Conservation (phyloP, 1,140 invertebrate species). For the Drosophila ogumai region DNA sequence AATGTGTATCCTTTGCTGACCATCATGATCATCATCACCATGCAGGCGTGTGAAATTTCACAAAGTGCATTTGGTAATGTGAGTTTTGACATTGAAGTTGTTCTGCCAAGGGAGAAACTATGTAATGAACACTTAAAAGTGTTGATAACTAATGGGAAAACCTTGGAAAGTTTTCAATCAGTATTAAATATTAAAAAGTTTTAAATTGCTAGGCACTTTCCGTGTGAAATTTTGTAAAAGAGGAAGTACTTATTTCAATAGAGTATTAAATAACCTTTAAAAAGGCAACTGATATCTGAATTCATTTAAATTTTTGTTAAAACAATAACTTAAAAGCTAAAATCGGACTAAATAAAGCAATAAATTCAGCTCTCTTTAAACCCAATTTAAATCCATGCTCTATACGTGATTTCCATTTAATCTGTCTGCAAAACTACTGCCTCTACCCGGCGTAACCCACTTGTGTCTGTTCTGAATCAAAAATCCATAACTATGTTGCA, state of each 20-base stretch:
- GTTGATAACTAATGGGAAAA: constrained; percentile 12
- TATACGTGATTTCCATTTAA: constrained; percentile 20
- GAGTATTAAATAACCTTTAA: too few species aligned
- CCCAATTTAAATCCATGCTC: neutral
- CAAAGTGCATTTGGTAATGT: constrained; percentile 41
- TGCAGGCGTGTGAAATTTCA: constrained; percentile 59
- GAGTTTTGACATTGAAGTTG: constrained; percentile 22
- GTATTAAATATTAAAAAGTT: neutral
- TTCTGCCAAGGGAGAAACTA: neutral
- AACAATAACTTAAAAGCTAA: neutral
- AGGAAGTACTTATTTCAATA: neutral
- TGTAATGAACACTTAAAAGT: constrained; percentile 14
- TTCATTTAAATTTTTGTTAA: neutral
- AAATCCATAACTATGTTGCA: constrained; percentile 14
- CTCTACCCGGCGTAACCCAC: neutral
- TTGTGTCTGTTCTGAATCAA: constrained; percentile 8
- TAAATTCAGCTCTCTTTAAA: neutral
- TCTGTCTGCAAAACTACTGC: constrained; percentile 4
- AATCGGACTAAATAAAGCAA: neutral
- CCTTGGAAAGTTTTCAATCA: neutral
- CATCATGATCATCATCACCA: constrained; percentile 16
- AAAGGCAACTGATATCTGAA: neutral
- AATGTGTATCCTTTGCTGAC: constrained; percentile 66
- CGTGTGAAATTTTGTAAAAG: neutral
- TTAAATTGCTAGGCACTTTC: neutral